Evolutionary conservation across 2,797 vertebrate genomes (phyloP), one percentile per base, ranked within the genome.

Genomic region (Scarus forsteni): DNA sequence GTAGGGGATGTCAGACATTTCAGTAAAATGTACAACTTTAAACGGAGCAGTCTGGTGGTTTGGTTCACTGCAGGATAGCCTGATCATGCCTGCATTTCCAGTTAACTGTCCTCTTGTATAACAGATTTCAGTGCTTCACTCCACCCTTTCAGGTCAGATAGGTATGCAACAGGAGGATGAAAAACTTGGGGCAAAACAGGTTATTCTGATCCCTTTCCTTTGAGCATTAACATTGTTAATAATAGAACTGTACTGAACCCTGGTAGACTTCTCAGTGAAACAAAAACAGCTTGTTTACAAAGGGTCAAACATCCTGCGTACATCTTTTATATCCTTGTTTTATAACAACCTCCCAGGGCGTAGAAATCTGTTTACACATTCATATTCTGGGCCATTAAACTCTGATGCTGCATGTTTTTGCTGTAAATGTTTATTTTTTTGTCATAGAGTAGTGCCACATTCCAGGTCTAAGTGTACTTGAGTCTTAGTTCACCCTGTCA

Each of bases 331-430:
- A 43, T 18, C 51, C 39, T 15, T 19, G 0, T 38, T 42, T 34
- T 13, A 10, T 68, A 40, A 53, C 51, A 40, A 53, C 51, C 40
- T 68, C 72, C 19, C 27, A 43, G 48, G 36, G 49, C 8, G 8
- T 49, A 34, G 7, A 27, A 8, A 5, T 52, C 36, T 19, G 34
- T 15, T 50, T 39, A 39, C 9, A 43, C 45, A 52, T 44, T 15
- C 60, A 44, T 16, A 49, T 34, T 6, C 67, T 13, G 46, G 12
- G 56, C 15, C 27, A 38, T 52, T 35, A 16, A 59, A 18, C 34
- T 34, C 35, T 27, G 36, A n/a, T 53, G 9, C 38, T 54, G 60
- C 43, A 6, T 43, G 27, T 39, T 51, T 51, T 27, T 48, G 1
- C 52, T 55, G n/a, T 60, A 56, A 40, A 46, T 58, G 18, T 55